Evolutionary conservation across 2,888 invertebrate genomes (phyloP).

Genomic region (Drosophila basisetae): DNA sequence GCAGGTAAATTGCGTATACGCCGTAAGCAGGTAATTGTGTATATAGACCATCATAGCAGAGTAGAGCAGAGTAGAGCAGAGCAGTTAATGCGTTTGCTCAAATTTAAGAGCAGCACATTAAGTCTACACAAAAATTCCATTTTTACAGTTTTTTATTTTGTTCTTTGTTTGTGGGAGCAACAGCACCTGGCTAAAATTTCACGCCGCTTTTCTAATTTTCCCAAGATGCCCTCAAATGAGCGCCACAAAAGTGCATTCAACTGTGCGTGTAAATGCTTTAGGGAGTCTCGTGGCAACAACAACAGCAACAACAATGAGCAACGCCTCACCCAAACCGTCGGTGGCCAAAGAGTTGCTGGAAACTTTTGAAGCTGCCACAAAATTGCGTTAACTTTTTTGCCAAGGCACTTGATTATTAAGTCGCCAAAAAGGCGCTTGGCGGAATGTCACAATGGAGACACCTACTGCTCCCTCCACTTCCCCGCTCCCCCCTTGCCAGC

Average conservation of each 20-base stretch:
- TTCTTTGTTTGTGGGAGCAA: conserved; percentile 10
- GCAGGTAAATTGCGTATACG: conserved; percentile 61
- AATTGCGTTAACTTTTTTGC: conserved; percentile 76
- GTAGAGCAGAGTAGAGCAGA: background rate
- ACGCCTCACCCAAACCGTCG: background rate
- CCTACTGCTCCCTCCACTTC: background rate
- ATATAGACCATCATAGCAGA: conserved; percentile 7
- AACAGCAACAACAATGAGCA: conserved; percentile 4
- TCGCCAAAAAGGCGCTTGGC: conserved; percentile 24
- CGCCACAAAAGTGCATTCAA: conserved; percentile 75
- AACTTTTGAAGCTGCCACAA: conserved; percentile 77
- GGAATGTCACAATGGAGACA: conserved; percentile 60
- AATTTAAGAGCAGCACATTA: background rate
- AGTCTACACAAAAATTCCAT: background rate
- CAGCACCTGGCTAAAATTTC: conserved; percentile 28
- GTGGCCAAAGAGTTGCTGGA: conserved; percentile 54
- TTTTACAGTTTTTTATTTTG: background rate
- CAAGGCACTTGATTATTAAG: conserved; percentile 76
- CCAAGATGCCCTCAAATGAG: conserved; percentile 35
- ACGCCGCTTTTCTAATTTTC: conserved; percentile 19
- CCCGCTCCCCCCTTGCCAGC: background rate
- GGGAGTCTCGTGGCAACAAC: background rate
- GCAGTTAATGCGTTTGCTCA: conserved; percentile 30
- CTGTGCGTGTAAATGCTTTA: conserved; percentile 67
- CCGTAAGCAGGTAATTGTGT: background rate